Base-by-base conservation (phyloP, 2,113 vertebrate genomes). In the Ahaetulla prasina region DNA sequence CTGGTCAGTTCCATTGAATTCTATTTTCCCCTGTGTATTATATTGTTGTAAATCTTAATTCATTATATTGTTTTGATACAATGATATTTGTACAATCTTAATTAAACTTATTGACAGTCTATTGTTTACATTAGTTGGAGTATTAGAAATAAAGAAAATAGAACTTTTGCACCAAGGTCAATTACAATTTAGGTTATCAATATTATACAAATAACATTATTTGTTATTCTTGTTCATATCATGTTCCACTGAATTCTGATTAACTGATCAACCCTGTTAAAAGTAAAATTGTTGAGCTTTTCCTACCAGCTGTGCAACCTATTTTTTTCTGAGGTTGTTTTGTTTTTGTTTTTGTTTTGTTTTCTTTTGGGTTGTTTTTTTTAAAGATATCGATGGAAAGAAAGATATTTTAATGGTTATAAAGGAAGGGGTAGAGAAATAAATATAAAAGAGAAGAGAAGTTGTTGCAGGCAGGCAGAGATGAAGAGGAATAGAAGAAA, bases 371-470 rank as follows among this genome's bases (percentile, higher is more conserved):
- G 12, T 30, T 30, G 25, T 47, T 7, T 14, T 25, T 22, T 45
- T 53, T 89, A 8, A 39, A 49, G 27, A 89, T 68, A 43, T 16
- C 23, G 43, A 12, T 57, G 7, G 55, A n/a, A 35, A 60, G 3
- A 25, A 94, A 95, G 92, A 9, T 20, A 80, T 45, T 92, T 11
- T 11, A 6, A 3, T 30, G 57, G 22, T 92, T 87, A 96, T 90
- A 60, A 53, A 89, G 55, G 39, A 50, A 20, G 47, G 22, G 7
- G 52, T n/a, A 30, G 3, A 92, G 52, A 10, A 90, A 90, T 63
- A 6, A 10, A 63, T 80, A 4, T 93, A 85, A 89, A 16, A 47
- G 92, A 87, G 53, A 18, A 68, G 47, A 85, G 50, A 88, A 35
- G 57, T 22, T 92, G 89, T 4, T 8, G 39, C 39, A 86, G 93